Conservation (phyloP, 2,797 vertebrate genomes). For the Rhinatrema bivittatum region DNA sequence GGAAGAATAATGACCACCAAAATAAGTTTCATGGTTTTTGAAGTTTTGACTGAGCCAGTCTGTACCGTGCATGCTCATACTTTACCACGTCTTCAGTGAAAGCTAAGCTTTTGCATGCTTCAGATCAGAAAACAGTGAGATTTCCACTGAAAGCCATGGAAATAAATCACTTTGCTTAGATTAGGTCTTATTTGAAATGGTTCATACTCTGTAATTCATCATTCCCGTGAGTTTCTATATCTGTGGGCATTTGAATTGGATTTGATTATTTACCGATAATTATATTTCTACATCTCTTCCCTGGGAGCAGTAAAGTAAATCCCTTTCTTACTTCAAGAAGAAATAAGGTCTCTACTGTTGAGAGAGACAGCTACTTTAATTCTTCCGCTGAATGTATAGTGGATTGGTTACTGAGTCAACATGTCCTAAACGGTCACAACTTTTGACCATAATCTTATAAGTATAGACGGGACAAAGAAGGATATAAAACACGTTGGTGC, state of each 20-base stretch:
- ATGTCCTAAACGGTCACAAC: too few relatives aligned
- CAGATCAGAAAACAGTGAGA: slow-evolving; percentile 40
- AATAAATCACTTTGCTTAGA: slow-evolving; percentile 51
- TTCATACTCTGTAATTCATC: slow-evolving; percentile 48
- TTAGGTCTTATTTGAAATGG: slow-evolving; percentile 48
- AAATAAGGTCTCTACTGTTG: background rate
- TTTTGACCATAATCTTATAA: too few relatives aligned
- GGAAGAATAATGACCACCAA: too few relatives aligned
- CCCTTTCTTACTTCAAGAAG: slow-evolving; percentile 22
- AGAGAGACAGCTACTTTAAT: too few relatives aligned
- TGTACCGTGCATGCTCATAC: too few relatives aligned
- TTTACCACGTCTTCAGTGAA: too few relatives aligned
- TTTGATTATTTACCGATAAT: slow-evolving; percentile 55
- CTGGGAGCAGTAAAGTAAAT: slow-evolving; percentile 47
- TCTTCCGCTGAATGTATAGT: slow-evolving; percentile 24
- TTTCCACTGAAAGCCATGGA: slow-evolving; percentile 39
- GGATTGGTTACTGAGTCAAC: slow-evolving; percentile 33
- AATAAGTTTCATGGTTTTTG: too few relatives aligned
- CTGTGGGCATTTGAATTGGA: slow-evolving; percentile 43
- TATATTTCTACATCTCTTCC: slow-evolving; percentile 34
- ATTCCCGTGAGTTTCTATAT: slow-evolving; percentile 47
- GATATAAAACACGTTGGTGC: too few relatives aligned
- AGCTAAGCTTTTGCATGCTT: slow-evolving; percentile 9
- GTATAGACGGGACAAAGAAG: too few relatives aligned
- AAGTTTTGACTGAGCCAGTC: too few relatives aligned